Conservation (phyloP, 2,888 invertebrate species). For the Drosophila pseudotalamancana region DNA sequence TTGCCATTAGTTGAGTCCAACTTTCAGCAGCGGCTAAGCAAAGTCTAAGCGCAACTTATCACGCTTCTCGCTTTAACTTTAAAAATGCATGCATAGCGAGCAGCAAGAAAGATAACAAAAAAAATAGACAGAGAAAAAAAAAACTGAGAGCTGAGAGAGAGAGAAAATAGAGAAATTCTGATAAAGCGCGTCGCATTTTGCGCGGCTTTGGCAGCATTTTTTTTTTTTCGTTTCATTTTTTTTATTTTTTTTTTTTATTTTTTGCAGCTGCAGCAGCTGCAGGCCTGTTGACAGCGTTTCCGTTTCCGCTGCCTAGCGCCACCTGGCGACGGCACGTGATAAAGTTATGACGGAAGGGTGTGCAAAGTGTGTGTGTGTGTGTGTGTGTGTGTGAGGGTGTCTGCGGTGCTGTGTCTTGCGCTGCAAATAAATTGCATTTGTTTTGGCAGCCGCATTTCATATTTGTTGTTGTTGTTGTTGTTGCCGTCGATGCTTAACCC, state of each 20-base stretch:
- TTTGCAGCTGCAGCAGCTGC: constrained; percentile 18
- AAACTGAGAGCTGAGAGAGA: background rate
- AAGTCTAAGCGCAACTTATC: constrained; percentile 35
- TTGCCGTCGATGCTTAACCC: constrained; percentile 36
- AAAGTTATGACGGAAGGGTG: constrained; percentile 42
- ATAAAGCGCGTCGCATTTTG: constrained; percentile 47
- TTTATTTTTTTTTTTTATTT: background rate
- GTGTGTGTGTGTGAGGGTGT: background rate
- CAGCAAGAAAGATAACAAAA: background rate
- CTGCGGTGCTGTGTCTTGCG: constrained; percentile 15
- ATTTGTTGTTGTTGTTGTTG: constrained; percentile 8
- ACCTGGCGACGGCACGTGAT: constrained; percentile 56
- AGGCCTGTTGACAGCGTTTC: constrained; percentile 55
- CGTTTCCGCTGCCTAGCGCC: constrained; percentile 50
- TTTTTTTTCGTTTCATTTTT: background rate
- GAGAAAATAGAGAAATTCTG: constrained; percentile 16
- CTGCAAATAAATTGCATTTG: constrained; percentile 60
- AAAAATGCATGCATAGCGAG: constrained; percentile 18
- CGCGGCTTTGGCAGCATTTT: constrained; percentile 24
- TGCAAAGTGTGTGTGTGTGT: background rate
- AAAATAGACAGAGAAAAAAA: background rate
- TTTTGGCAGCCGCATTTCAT: constrained; percentile 44
- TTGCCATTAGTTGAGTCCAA: constrained; percentile 13
- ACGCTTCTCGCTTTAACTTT: constrained; percentile 19
- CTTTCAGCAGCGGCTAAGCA: background rate